Conservation (phyloP, 2,888 invertebrate species). For the Diarsia dahlii region DNA sequence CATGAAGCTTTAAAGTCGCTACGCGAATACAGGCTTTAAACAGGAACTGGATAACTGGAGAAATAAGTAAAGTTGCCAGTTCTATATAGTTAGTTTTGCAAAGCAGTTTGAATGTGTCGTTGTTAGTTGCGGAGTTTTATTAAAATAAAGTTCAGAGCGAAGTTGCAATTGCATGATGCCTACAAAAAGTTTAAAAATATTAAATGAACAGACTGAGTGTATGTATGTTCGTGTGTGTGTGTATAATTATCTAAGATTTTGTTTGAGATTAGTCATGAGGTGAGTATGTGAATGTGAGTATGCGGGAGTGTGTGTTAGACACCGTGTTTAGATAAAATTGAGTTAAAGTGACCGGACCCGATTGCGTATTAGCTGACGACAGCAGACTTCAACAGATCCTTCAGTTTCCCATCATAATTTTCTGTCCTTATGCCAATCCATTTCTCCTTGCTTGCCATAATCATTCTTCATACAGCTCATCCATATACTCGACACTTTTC, state of each 20-base stretch:
- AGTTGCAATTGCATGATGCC: not conserved
- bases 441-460: no score
- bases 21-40: not conserved
- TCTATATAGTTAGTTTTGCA: constrained; percentile 1
- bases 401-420: not conserved
- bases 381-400: not conserved
- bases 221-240: no score
- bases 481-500: no score
- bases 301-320: no score
- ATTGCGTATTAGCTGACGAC: not conserved
- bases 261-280: no score
- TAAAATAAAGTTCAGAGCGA: not conserved
- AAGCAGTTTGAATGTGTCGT: not conserved
- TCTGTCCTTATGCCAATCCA: no score
- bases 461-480: no score
- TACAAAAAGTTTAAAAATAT: not conserved
- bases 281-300: no score
- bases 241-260: no score
- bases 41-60: not conserved
- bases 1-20: constrained; percentile 1
- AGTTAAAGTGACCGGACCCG: not conserved
- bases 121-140: not conserved
- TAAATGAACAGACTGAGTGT: no score
- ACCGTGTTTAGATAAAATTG: not conserved
- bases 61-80: constrained; percentile 9